These are phyloP conservation scores for Acrocephalus kingi DNA, from an alignment of 2,113 vertebrate genomes.

Conservation along the genomic window DNA sequence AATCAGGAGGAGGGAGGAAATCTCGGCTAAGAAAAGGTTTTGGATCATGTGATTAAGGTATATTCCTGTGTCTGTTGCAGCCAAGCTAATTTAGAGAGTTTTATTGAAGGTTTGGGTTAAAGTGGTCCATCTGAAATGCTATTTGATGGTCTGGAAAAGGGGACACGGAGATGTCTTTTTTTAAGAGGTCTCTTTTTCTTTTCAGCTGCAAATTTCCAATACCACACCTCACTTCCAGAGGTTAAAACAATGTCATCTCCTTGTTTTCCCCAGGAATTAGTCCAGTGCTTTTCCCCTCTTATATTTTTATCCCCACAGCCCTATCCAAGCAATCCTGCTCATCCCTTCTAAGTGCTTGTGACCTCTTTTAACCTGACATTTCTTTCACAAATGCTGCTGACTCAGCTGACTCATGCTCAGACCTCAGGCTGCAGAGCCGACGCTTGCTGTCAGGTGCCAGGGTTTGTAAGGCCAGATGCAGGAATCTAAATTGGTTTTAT, in stretches of 20 bases:
- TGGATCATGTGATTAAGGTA: background rate
- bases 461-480: background rate
- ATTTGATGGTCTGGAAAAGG: background rate
- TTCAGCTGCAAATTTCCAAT: background rate
- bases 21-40: background rate
- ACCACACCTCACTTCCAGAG: background rate
- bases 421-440: background rate
- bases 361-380: background rate
- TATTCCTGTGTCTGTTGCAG: background rate
- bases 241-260: background rate
- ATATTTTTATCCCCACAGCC: background rate
- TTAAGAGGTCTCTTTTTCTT: background rate
- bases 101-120: background rate
- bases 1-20: background rate
- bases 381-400: background rate
- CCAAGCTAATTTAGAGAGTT: background rate
- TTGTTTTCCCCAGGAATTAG: background rate
- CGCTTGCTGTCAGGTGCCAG: background rate
- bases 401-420: background rate
- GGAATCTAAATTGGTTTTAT: background rate
- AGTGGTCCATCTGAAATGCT: background rate
- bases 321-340: background rate
- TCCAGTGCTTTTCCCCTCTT: background rate
- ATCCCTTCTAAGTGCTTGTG: background rate
- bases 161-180: background rate